Evolutionary conservation across 2,888 invertebrate species (phyloP).

Genomic region (Thecophora atra): DNA sequence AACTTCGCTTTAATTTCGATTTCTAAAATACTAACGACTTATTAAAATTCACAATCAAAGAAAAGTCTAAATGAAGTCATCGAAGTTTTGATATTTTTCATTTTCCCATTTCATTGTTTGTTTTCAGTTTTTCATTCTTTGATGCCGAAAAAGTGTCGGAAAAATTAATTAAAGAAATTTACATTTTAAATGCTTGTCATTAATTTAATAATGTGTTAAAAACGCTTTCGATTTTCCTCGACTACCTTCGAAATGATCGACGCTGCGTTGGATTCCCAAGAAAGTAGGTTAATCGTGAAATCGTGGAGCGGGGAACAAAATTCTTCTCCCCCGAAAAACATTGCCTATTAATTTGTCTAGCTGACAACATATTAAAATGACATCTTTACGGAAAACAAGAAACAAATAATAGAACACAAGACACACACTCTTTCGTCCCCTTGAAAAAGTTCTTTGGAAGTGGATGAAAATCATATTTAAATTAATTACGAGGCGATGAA

Average conservation of each 20-base stretch:
- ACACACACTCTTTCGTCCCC: no score
- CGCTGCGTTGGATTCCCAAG: neutral
- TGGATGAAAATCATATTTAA: no score
- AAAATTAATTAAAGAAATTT: constrained; percentile 12
- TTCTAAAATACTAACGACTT: neutral
- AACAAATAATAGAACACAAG: neutral
- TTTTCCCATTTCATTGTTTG: neutral
- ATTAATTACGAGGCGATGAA: no score
- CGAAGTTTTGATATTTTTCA: neutral
- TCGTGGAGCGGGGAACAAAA: no score
- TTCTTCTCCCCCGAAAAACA: neutral
- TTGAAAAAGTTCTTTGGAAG: no score
- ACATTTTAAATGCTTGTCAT: constrained; percentile 11
- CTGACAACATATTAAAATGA: constrained; percentile 16
- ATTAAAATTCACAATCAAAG: neutral
- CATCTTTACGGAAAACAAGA: neutral
- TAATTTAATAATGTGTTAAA: constrained; percentile 12
- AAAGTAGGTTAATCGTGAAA: constrained; percentile 13
- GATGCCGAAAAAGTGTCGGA: neutral
- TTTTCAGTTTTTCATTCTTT: neutral
- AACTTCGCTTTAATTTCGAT: neutral
- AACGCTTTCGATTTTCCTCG: neutral
- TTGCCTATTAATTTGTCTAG: neutral
- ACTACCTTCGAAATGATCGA: neutral
- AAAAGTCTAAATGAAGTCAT: no score